phyloP scores from a whole-genome alignment of 1,140 invertebrate genomes.

The Euwallacea fornicatus region DNA sequence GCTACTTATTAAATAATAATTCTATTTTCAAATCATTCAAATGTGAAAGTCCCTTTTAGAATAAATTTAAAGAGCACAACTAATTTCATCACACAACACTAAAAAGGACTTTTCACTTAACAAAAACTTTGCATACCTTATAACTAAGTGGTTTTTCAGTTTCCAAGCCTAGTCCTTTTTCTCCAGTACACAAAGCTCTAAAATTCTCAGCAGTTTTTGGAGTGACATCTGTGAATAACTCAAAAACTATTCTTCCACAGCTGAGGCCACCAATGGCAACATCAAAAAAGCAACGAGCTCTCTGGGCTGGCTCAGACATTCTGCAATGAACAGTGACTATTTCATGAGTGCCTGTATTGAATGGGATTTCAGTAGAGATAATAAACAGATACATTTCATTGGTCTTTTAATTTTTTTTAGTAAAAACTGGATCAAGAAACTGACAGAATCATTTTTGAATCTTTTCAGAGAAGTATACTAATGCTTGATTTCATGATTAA shows the following conservation, averaged over 20 bases:
- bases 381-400: too few species aligned
- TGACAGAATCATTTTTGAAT: too few species aligned
- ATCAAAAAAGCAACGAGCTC: conserved; percentile 84
- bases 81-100: too few species aligned
- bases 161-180: conserved; percentile 74
- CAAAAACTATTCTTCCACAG: conserved; percentile 90
- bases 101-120: too few species aligned
- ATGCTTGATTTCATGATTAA: too few species aligned
- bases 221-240: conserved; percentile 88
- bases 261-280: conserved; percentile 85
- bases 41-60: not conserved
- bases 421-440: too few species aligned
- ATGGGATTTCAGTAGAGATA: too few species aligned
- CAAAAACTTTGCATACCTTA: conserved; percentile 56
- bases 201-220: conserved; percentile 96
- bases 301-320: conserved; percentile 42
- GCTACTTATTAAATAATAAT: too few species aligned
- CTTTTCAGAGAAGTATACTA: too few species aligned
- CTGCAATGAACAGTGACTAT: not conserved
- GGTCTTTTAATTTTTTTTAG: too few species aligned
- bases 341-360: too few species aligned
- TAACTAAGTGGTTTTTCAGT: conserved; percentile 74
- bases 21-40: too few species aligned
- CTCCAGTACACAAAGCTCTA: conserved; percentile 86
- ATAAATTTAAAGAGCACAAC: not conserved